These are phyloP conservation scores for Allacma fusca DNA, from an alignment of 2,888 invertebrate species.

Conservation along the genomic window DNA sequence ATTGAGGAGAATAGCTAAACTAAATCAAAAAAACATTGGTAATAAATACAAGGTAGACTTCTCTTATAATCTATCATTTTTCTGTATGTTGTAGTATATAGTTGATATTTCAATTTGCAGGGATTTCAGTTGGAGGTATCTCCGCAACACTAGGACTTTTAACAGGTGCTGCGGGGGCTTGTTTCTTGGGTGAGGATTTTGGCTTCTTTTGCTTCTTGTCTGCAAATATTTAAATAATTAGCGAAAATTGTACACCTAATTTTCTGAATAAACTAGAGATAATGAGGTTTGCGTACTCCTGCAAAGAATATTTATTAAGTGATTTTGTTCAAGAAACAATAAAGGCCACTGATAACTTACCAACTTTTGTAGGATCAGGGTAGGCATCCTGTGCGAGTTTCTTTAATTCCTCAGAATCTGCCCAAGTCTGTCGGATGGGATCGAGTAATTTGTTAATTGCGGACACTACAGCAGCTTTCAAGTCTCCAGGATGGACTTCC, in stretches of 20 bases:
- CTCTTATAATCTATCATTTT: background rate
- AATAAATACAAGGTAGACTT: slow-evolving; percentile 13
- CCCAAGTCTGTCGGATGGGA: slow-evolving; percentile 82
- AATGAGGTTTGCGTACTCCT: no score
- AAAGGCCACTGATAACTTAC: no score
- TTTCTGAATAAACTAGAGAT: no score
- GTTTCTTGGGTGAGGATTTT: background rate
- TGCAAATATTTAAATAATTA: background rate
- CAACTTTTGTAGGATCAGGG: slow-evolving; percentile 54
- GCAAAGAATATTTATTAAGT: no score
- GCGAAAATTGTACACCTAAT: background rate
- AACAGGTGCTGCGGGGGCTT: background rate
- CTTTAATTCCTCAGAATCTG: slow-evolving; percentile 49
- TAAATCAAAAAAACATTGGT: background rate
- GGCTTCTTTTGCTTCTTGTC: slow-evolving; percentile 30
- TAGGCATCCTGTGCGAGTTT: slow-evolving; percentile 57
- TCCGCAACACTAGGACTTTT: slow-evolving; percentile 25
- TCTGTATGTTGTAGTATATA: background rate
- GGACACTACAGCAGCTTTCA: slow-evolving; percentile 84
- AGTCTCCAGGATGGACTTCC: slow-evolving; percentile 90
- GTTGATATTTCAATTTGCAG: background rate
- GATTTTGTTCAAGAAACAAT: no score
- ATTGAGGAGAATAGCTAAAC: no score
- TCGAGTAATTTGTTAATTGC: slow-evolving; percentile 86
- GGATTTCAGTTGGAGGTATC: background rate